Conservation (phyloP, 2,888 invertebrate genomes). For the Chironomus tentans region DNA sequence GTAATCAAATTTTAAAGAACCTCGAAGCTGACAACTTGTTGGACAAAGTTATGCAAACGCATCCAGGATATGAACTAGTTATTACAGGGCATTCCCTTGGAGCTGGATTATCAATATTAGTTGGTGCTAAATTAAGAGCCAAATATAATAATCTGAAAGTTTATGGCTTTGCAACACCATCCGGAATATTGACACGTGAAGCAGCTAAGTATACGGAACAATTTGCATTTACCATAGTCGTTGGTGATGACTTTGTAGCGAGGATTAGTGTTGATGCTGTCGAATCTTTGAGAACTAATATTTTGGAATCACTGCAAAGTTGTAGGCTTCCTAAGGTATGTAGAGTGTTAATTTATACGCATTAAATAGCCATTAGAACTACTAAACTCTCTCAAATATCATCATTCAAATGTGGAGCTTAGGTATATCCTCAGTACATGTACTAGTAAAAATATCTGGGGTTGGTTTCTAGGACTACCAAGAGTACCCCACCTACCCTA, state of each 20-base stretch:
- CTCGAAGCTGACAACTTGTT: conserved; percentile 56
- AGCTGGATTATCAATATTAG: conserved; percentile 74
- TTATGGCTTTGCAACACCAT: conserved; percentile 82
- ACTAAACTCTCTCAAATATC: too few species aligned
- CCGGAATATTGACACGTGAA: conserved; percentile 62
- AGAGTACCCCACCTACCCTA: too few species aligned
- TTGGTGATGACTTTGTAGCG: conserved; percentile 85
- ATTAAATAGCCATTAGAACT: too few species aligned
- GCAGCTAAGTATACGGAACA: conserved; percentile 65
- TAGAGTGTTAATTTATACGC: too few species aligned
- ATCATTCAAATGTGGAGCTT: too few species aligned
- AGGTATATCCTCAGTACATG: too few species aligned
- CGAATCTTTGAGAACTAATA: conserved; percentile 63
- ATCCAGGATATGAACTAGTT: conserved; percentile 66
- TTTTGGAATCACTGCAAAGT: conserved; percentile 63
- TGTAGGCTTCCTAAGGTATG: conserved; percentile 68
- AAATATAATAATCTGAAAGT: conserved; percentile 73
- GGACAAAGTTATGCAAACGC: conserved; percentile 58
- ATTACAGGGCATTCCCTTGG: conserved; percentile 60
- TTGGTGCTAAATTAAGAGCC: conserved; percentile 68
- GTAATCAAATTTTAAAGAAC: conserved; percentile 62
- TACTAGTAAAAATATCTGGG: too few species aligned
- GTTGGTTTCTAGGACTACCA: too few species aligned
- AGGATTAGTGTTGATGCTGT: conserved; percentile 68
- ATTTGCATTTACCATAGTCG: conserved; percentile 73